Base-by-base conservation (phyloP, 1,140 invertebrate genomes). In the Bombus huntii region DNA sequence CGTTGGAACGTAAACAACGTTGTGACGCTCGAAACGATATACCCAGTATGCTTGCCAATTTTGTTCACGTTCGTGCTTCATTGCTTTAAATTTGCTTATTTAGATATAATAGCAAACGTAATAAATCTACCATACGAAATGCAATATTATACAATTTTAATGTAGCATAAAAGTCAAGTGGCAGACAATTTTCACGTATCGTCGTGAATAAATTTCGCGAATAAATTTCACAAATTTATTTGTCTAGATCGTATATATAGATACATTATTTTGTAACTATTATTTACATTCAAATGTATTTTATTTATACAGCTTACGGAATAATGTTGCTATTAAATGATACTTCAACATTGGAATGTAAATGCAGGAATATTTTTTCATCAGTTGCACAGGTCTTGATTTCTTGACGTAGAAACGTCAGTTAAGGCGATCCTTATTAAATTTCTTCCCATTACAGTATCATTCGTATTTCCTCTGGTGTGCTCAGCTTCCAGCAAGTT, bases 381-480 rank as follows among this genome's bases (percentile, higher is more conserved):
- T 18, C 13, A 5, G 22, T 75, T 39, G 5, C 18, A 39, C 31
- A 22, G 53, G 0, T 1, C 25, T 59, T 28, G 31, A 37, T 39
- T 59, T 62, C 34, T 59, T 53, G 31, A 37, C 9, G 31, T 57
- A 42, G 31, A 39, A 76, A 37, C 74, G 28, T 22, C 59, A 8
- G 62, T 10, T 10, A 18, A 22, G 18, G 2, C 18, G 22, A 68
- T 39, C 13, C 31, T 71, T 81, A 81, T 81, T 81, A 71, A 81
- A 71, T 81, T 71, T 57, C 66, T 66, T 47, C 5, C 28, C 13
- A 44, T 13, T 53, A 37, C 66, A 37, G 4, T 22, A 53, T 81
- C 53, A 57, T 81, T 81, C 44, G 5, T 70, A 70, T 81, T 81
- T 42, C 22, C 44, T 37, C 42, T 25, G 78, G 34, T 47, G 25